These are phyloP conservation scores for Passer montanus DNA, from an alignment of 2,113 vertebrate genomes.

Conservation along the genomic window DNA sequence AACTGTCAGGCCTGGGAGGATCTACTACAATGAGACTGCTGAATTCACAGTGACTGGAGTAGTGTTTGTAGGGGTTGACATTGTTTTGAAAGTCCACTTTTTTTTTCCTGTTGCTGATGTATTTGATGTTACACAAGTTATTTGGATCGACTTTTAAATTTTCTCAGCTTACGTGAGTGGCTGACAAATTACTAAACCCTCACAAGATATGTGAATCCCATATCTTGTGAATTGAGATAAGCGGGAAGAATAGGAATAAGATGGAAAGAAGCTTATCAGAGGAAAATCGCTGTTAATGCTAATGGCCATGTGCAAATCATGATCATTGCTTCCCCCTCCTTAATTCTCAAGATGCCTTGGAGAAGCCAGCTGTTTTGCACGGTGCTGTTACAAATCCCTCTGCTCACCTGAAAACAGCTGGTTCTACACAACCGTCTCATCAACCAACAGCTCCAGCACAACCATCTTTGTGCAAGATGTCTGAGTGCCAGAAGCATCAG, in stretches of 20 bases:
- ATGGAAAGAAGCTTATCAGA: background rate
- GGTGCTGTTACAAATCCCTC: background rate
- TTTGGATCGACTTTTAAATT: background rate
- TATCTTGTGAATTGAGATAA: constrained; percentile 15
- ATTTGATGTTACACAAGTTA: background rate
- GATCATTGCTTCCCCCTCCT: background rate
- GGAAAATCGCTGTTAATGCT: constrained; percentile 46
- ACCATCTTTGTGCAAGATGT: background rate
- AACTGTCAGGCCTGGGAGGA: background rate
- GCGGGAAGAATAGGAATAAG: constrained; percentile 6
- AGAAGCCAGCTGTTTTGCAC: background rate
- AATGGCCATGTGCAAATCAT: constrained; percentile 11
- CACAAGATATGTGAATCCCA: background rate
- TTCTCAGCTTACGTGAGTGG: background rate
- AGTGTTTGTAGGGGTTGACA: background rate
- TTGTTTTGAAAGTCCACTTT: background rate
- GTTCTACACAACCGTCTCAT: background rate
- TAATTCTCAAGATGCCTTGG: background rate
- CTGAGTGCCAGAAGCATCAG: background rate
- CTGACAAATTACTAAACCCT: background rate
- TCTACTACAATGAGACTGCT: background rate
- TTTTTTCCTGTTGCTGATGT: background rate
- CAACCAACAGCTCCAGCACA: background rate
- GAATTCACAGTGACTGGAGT: background rate
- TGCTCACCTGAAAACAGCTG: background rate